Evolutionary conservation across 2,797 vertebrate species (phyloP).

Genomic region (Holocentrus rufus): DNA sequence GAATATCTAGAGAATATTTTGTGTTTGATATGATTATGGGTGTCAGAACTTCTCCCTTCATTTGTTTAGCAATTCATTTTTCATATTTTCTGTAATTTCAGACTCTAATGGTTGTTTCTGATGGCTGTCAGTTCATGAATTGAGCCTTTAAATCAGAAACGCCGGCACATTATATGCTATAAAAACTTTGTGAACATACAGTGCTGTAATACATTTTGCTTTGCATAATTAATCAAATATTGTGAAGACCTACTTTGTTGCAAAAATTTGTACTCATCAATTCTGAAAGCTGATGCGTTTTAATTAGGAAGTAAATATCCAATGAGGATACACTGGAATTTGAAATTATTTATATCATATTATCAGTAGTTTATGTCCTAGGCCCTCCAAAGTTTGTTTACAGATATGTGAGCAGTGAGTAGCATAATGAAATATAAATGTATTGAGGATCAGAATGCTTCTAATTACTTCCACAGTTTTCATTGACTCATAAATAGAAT

Average conservation of each 20-base stretch:
- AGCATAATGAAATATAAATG: conserved; percentile 68
- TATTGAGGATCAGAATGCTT: conserved; percentile 65
- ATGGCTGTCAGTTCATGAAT: background rate
- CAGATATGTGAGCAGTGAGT: conserved; percentile 46
- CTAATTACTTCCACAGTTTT: conserved; percentile 75
- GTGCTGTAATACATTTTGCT: background rate
- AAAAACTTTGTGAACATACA: background rate
- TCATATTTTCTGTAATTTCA: background rate
- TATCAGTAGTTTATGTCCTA: conserved; percentile 44
- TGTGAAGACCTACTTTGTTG: conserved; percentile 7
- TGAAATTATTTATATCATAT: conserved; percentile 54
- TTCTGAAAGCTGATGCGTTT: conserved; percentile 24
- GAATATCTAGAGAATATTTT: background rate
- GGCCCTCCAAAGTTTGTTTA: conserved; percentile 58
- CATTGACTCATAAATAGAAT: conserved; percentile 75
- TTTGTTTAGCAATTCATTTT: background rate
- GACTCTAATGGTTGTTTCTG: background rate
- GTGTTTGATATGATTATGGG: background rate
- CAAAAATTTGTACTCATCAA: background rate
- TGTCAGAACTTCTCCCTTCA: background rate
- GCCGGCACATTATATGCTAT: background rate
- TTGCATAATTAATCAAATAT: conserved; percentile 6
- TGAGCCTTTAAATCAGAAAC: background rate
- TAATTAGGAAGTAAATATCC: conserved; percentile 42
- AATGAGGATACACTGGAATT: conserved; percentile 28